Evolutionary conservation across 2,888 invertebrate species (phyloP), one percentile per base, ranked within the genome.

Genomic region (Apantesis nais): DNA sequence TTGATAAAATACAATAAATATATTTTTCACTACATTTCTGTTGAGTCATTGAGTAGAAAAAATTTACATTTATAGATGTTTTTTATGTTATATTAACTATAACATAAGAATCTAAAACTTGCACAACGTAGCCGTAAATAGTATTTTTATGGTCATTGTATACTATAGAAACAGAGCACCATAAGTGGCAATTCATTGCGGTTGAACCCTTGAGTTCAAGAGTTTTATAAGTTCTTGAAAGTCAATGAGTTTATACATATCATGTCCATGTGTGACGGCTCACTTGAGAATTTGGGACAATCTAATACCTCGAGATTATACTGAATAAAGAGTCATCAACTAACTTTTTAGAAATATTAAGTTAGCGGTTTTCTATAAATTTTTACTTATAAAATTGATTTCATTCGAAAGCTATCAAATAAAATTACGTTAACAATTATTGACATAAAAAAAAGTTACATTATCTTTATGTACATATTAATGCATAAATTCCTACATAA

Each of bases 181-280:
- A 37, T 48, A 63, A 70, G 63, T 67, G 48, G 74, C 29, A 41
- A 73, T 70, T 64, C 66, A 55, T 60, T 62, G 14, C 34, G 55
- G 62, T 72, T 70, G 58, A 71, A 73, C 70, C 71, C 64, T 72
- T 67, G 68, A 73, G 68, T 75, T 72, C 58, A 72, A 72, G 69
- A 67, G 70, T 76, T 77, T 69, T 76, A 31, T 74, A 68, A 74
- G 73, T 73, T 68, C 39, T 25, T 61, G 69, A 68, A 70, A 66
- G 70, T 81, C 75, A 83, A 76, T 73, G 72, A 71, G 76, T 65
- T 65, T 71, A 77, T 81, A 82, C 83, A 84, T 81, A 70, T 79
- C 84, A 80, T 70, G 63, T 72, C 83, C 88, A 87, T 71, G 81
- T 87, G 87, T 83, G 79, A 34, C 77, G 78, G 79, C 82, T 75